Conservation (phyloP, 2,797 vertebrate species). For the Eulemur rubriventer region DNA sequence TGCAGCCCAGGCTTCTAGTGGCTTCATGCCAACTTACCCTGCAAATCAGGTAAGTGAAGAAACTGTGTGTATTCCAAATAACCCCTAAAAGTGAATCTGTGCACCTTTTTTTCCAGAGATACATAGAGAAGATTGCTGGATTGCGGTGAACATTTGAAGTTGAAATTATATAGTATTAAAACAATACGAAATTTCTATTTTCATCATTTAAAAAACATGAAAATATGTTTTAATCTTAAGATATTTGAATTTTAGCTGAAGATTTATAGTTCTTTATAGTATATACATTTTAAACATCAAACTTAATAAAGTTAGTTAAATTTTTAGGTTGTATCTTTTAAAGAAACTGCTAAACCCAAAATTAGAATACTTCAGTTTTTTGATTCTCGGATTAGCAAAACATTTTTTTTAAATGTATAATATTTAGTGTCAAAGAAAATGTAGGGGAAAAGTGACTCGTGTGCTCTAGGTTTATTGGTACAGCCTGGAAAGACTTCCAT, state of each 20-base stretch:
- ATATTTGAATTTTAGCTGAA: conserved; percentile 39
- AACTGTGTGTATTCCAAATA: background rate
- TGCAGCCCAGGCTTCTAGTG: conserved; percentile 74
- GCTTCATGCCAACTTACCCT: conserved; percentile 85
- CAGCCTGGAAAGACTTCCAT: background rate
- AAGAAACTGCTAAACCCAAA: background rate
- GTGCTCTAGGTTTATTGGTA: background rate
- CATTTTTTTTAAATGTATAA: background rate
- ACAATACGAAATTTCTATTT: conserved; percentile 10
- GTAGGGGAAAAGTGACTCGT: background rate
- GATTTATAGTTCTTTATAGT: conserved; percentile 12
- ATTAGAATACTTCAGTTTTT: conserved; percentile 50
- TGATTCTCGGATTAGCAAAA: conserved; percentile 47
- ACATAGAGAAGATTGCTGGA: rapidly evolving
- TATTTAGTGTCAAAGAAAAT: conserved; percentile 8
- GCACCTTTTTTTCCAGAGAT: background rate
- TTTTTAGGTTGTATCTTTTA: conserved; percentile 30
- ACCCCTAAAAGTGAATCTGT: background rate
- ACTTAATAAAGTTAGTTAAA: background rate
- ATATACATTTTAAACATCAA: conserved; percentile 9
- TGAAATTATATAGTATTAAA: conserved; percentile 8
- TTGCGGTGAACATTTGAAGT: background rate
- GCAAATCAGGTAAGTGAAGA: conserved; percentile 82
- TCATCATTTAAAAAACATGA: conserved; percentile 30
- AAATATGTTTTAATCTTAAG: conserved; percentile 52